These are phyloP conservation scores for Chaetops frenatus DNA, from an alignment of 2,113 vertebrate genomes.

Conservation along the genomic window DNA sequence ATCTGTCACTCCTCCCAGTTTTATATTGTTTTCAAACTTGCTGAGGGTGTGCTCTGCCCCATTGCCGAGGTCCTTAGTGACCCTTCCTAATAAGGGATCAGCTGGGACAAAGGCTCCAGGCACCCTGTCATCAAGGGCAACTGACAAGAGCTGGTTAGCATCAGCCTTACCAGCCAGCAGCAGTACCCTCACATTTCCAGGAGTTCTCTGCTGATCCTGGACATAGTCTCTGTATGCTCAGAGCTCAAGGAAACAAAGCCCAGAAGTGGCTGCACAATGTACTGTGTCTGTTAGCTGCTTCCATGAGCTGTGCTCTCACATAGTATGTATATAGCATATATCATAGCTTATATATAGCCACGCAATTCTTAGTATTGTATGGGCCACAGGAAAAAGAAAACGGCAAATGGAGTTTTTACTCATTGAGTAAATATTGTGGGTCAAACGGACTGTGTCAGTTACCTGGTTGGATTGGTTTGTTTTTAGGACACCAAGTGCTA, in stretches of 20 bases:
- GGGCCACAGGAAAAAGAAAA: background rate
- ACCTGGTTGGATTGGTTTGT: background rate
- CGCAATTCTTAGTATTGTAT: too few relatives aligned
- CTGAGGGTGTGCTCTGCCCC: background rate
- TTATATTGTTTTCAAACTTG: background rate
- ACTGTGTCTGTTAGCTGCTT: too few relatives aligned
- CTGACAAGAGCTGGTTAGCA: background rate
- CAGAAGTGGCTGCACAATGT: too few relatives aligned
- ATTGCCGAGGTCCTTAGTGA: background rate
- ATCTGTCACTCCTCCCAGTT: background rate
- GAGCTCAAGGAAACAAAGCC: background rate
- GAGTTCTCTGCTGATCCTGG: background rate
- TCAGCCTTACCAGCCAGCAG: background rate
- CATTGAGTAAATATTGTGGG: background rate
- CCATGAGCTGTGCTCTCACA: too few relatives aligned
- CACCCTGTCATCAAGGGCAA: background rate
- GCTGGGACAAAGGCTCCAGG: background rate
- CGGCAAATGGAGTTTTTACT: background rate
- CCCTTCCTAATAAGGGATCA: background rate
- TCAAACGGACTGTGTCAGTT: background rate
- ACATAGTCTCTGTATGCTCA: background rate
- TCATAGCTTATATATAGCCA: too few relatives aligned
- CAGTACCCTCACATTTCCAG: background rate
- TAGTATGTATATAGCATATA: too few relatives aligned
- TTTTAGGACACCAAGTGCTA: background rate